These are phyloP conservation scores for Seriola rivoliana DNA, from an alignment of 2,113 vertebrate genomes.

Conservation along the genomic window DNA sequence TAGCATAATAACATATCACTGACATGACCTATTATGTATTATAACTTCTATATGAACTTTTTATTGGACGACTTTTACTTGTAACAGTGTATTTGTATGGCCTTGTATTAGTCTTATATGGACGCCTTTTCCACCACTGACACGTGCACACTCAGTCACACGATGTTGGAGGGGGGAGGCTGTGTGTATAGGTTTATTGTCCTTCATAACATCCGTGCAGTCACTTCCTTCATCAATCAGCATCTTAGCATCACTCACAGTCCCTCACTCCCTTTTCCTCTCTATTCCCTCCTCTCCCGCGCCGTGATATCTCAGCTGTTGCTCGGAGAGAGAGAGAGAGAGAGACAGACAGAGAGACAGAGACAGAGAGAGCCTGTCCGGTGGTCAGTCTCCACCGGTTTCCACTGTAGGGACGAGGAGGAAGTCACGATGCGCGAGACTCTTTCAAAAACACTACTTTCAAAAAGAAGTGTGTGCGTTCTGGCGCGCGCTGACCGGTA, in stretches of 20 bases:
- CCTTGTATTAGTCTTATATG: not conserved
- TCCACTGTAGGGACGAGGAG: not conserved
- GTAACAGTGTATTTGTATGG: not conserved
- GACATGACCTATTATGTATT: not conserved
- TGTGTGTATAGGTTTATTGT: not conserved
- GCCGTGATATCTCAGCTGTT: slow-evolving; percentile 24
- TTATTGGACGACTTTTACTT: not conserved
- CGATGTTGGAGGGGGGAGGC: not conserved
- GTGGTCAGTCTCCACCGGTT: slow-evolving; percentile 2
- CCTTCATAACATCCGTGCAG: not conserved
- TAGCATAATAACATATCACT: not conserved
- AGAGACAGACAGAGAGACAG: no score
- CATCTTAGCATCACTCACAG: not conserved
- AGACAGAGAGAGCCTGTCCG: not conserved
- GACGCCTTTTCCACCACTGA: not conserved
- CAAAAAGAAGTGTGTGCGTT: slow-evolving; percentile 16
- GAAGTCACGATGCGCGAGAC: slow-evolving; percentile 52
- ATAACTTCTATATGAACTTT: not conserved
- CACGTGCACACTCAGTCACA: not conserved
- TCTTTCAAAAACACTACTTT: slow-evolving; percentile 52
- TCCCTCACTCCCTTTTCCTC: not conserved
- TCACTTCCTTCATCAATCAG: not conserved
- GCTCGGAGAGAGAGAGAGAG: not conserved
- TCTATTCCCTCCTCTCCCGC: not conserved
- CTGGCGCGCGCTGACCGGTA: not conserved